Evolutionary conservation across 2,888 invertebrate genomes (phyloP), one percentile per base, ranked within the genome.

Genomic region (Caenorhabditis afra): DNA sequence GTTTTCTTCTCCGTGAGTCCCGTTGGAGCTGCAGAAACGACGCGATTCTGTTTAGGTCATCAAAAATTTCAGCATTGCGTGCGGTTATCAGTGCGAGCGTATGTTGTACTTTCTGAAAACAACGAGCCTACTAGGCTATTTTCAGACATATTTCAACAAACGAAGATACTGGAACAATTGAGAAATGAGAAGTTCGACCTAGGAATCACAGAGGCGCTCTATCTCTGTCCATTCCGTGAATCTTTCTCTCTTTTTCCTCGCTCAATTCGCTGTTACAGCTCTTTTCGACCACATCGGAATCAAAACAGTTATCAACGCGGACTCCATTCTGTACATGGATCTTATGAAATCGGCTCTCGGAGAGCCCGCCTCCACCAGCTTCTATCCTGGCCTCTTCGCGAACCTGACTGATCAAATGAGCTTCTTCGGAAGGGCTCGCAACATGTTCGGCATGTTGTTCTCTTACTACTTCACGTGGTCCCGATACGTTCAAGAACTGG

Each of bases 181-280:
- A 55, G 20, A 39, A 64, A 67, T 12, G 73, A 77, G 20, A 22
- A 81, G 0, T 81, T 71, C 37, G 80, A 81, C 47, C 18, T 81
- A 10, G 77, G 62, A 29, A 81, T 77, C 47, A 50, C 61, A 10
- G 76, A 81, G 52, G 58, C 75, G 10, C 23, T 81, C 2, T 67
- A 59, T 14, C 22, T 73, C 49, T 81, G 80, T 39, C 62, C 62
- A 23, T 81, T 64, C 22, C 64, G 80, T 80, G 55, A 76, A 52
- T 29, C 11, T 2, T 1, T 20, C 22, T 50, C 23, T 50, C 16
- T 29, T 29, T 29, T 29, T 29, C 29, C n/a, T n/a, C n/a, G n/a
- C n/a, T n/a, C n/a, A n/a, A n/a, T n/a, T n/a, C n/a, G n/a, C n/a
- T n/a, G n/a, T n/a, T n/a, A n/a, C n/a, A 78, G 78, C 62, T 12